A percentile compares a stretch with the other conserved stretches of the same genome.
phyloP scores from a whole-genome alignment of 2,888 invertebrate genomes.

The Stenotaenia linearis region DNA sequence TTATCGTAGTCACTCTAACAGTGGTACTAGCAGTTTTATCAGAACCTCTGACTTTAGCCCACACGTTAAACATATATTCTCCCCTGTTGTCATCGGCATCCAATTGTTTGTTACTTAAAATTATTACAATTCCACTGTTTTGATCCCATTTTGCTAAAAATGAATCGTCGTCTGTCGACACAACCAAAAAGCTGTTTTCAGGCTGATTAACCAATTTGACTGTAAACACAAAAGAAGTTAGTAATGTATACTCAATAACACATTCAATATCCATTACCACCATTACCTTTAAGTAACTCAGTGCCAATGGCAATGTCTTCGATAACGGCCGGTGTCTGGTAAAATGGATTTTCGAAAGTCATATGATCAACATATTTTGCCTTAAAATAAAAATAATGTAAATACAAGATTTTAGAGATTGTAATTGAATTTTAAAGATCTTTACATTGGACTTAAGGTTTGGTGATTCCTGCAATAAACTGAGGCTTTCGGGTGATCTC shows the following conservation, averaged over 20 bases:
- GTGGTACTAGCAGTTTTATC: constrained; percentile 44
- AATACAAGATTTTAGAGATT: too few relatives aligned
- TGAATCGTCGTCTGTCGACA: background rate
- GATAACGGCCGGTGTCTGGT: constrained; percentile 27
- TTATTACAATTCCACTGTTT: background rate
- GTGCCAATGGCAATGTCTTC: constrained; percentile 36
- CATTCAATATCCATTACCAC: too few relatives aligned
- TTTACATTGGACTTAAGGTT: background rate
- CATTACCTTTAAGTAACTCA: constrained; percentile 37
- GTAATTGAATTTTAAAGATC: too few relatives aligned
- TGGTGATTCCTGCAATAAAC: background rate
- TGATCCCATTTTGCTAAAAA: background rate
- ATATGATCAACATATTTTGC: background rate
- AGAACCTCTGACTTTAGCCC: constrained; percentile 45
- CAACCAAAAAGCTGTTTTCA: background rate
- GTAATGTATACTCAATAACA: too few relatives aligned
- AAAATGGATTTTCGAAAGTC: constrained; percentile 33
- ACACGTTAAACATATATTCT: constrained; percentile 43
- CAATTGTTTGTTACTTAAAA: constrained; percentile 28
- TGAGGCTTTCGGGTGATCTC: background rate
- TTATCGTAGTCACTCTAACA: constrained; percentile 45
- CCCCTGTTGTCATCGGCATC: constrained; percentile 38
- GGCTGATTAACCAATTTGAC: background rate
- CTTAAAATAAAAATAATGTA: background rate
- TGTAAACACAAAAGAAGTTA: background rate